Percentiles rank a stretch among this genome's conserved stretches.
These are phyloP conservation scores for Hyles euphorbiae DNA, from an alignment of 1,140 invertebrate genomes.

Conservation along the genomic window DNA sequence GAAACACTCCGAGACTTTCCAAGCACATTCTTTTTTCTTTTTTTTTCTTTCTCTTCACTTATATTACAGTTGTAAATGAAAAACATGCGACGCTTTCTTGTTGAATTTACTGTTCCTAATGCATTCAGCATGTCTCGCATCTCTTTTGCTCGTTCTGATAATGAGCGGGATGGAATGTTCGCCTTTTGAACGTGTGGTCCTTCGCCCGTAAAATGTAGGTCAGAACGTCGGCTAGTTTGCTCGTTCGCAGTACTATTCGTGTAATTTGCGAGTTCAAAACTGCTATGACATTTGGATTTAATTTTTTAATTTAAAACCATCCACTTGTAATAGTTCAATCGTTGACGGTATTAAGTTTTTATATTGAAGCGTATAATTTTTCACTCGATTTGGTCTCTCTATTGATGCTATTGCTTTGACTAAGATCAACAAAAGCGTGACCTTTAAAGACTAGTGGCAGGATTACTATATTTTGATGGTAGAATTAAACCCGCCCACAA, in stretches of 20 bases:
- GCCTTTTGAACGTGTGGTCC: constrained; percentile 29
- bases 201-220: constrained; percentile 29
- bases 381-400: no score
- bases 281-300: constrained; percentile 14
- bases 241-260: constrained; percentile 9
- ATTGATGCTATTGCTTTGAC: no score
- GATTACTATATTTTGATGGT: no score
- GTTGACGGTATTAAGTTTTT: no score
- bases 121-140: constrained; percentile 29
- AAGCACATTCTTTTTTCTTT: constrained; percentile 5
- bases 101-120: constrained; percentile 39
- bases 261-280: constrained; percentile 10
- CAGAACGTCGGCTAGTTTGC: constrained; percentile 19
- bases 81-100: constrained; percentile 30
- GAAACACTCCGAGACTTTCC: constrained; percentile 3
- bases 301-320: constrained; percentile 1
- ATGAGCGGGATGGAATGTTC: constrained; percentile 17
- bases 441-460: no score
- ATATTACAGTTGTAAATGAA: constrained; percentile 15
- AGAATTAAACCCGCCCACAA: no score
- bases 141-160: constrained; percentile 21
- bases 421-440: no score
- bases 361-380: no score
- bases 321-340: no score
- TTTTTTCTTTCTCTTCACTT: constrained; percentile 7